Evolutionary conservation across 2,888 invertebrate species (phyloP).

Genomic region (Agonopterix alstromeriana): DNA sequence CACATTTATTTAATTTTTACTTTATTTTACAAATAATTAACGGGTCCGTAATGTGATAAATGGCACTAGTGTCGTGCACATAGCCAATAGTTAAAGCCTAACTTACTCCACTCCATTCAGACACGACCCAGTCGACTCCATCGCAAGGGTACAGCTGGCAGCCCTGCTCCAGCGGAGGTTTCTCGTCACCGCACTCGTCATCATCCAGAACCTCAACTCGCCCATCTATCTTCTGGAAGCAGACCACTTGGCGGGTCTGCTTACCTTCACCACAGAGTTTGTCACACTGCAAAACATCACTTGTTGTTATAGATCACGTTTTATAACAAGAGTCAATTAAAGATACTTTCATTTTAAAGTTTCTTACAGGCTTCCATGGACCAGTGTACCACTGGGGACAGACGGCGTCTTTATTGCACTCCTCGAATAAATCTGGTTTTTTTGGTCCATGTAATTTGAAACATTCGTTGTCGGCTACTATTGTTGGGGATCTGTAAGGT

Average conservation of each 20-base stretch:
- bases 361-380: conserved; percentile 91
- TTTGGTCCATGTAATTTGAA: conserved; percentile 80
- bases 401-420: conserved; percentile 85
- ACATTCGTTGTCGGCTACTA: conserved; percentile 87
- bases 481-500: conserved; percentile 71
- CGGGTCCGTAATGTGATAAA: too few species aligned
- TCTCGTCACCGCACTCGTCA: conserved; percentile 79
- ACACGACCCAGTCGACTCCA: conserved; percentile 93
- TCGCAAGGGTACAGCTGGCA: conserved; percentile 91
- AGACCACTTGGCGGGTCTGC: conserved; percentile 87
- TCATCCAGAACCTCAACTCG: conserved; percentile 82
- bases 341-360: not conserved
- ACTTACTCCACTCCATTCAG: conserved; percentile 92
- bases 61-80: too few species aligned
- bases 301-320: too few species aligned
- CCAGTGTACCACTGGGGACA: conserved; percentile 93
- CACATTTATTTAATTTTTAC: too few species aligned
- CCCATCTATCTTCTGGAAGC: conserved; percentile 81
- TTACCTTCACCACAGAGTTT: conserved; percentile 93
- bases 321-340: too few species aligned
- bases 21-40: too few species aligned
- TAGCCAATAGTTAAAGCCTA: not conserved
- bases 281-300: conserved; percentile 80
- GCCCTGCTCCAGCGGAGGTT: conserved; percentile 81
- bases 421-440: conserved; percentile 81